phyloP scores from a whole-genome alignment of 2,888 invertebrate genomes.

The Drosophila paramelanica region DNA sequence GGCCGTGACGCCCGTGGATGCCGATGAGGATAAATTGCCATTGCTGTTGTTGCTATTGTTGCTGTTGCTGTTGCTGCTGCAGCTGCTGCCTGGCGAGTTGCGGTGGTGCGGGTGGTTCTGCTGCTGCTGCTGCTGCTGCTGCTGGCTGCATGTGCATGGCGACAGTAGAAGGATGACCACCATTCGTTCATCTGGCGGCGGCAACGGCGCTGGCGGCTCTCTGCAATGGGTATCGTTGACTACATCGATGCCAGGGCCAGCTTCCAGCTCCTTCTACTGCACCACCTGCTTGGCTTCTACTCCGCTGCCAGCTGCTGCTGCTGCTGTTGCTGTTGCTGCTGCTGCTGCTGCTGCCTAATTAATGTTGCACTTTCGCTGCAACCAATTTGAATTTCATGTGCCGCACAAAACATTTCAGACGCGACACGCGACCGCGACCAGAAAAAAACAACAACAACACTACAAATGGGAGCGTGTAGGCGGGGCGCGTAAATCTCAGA shows the following conservation, averaged over 20 bases:
- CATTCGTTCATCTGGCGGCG: conserved; percentile 85
- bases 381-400: conserved; percentile 48
- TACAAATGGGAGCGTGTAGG: background rate
- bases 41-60: conserved; percentile 43
- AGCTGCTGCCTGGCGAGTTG: conserved; percentile 27
- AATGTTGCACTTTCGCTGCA: conserved; percentile 57
- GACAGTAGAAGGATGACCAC: conserved; percentile 85
- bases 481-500: conserved; percentile 1
- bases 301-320: conserved; percentile 7
- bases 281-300: background rate
- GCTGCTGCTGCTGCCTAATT: conserved; percentile 33
- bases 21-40: conserved; percentile 78
- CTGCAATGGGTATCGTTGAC: conserved; percentile 50
- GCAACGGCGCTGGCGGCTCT: no score
- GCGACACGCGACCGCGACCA: conserved; percentile 34
- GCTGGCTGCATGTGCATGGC: conserved; percentile 81
- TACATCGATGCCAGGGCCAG: conserved; percentile 50
- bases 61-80: conserved; percentile 11
- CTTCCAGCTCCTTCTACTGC: no score
- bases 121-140: conserved; percentile 20
- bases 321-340: conserved; percentile 3
- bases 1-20: conserved; percentile 84
- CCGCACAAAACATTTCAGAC: conserved; percentile 52
- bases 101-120: conserved; percentile 15
- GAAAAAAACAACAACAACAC: background rate